Percentiles rank a stretch among this genome's conserved stretches.
These are phyloP conservation scores for Dinomys branickii DNA, from an alignment of 2,113 vertebrate species.

Conservation along the genomic window DNA sequence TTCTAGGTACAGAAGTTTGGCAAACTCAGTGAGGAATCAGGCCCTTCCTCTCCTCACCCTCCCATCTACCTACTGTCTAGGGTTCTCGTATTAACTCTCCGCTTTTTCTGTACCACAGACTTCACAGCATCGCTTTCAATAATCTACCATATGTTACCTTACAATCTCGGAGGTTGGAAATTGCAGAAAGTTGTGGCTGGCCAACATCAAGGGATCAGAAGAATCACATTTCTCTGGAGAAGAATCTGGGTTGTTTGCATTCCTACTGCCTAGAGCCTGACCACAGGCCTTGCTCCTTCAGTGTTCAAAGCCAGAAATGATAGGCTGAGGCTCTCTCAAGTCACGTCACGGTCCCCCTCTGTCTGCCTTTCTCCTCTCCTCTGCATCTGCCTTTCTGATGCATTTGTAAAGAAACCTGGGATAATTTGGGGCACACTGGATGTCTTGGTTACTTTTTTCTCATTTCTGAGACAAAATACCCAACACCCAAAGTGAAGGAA, in stretches of 20 bases:
- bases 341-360: not conserved
- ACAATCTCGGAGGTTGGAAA: not conserved
- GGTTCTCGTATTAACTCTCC: not conserved
- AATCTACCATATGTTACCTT: not conserved
- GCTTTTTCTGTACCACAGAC: not conserved
- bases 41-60: not conserved
- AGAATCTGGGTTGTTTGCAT: not conserved
- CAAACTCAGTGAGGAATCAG: not conserved
- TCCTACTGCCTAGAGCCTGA: not conserved
- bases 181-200: not conserved
- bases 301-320: not conserved
- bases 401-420: not conserved
- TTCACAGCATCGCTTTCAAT: no score
- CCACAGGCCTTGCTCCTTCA: not conserved
- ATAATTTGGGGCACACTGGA: not conserved
- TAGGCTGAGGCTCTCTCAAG: not conserved
- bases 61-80: not conserved
- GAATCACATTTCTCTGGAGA: not conserved
- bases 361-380: not conserved
- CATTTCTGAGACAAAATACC: no score
- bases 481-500: no score
- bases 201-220: not conserved
- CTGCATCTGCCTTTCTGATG: not conserved
- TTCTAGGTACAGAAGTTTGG: not conserved
- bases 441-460: no score